Percentiles rank a stretch among this genome's conserved stretches.
Conservation (phyloP, 2,888 invertebrate species). For the Margaritifera margaritifera region DNA sequence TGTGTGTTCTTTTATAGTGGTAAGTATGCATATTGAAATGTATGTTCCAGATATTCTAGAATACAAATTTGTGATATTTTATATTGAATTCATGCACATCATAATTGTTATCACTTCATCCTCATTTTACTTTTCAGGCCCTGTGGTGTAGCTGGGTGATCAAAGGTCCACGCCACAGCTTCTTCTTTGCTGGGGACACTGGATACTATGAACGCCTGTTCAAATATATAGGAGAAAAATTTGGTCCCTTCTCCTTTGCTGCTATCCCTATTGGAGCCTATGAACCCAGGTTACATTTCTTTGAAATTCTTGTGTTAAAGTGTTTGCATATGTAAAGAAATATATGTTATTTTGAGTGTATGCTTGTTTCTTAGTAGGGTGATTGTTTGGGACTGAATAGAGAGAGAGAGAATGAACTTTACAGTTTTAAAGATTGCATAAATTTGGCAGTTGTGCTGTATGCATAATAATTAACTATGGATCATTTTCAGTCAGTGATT, state of each 20-base stretch:
- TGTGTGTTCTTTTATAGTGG: too few species aligned
- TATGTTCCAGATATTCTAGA: too few species aligned
- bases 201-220: constrained; percentile 74
- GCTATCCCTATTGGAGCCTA: constrained; percentile 77
- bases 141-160: constrained; percentile 76
- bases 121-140: constrained; percentile 56
- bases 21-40: too few species aligned
- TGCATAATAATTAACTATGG: too few species aligned
- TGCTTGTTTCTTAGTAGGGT: neutral
- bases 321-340: neutral
- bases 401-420: too few species aligned
- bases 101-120: too few species aligned
- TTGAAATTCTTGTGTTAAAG: too few species aligned
- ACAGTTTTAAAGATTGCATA: too few species aligned
- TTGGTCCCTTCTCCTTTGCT: constrained; percentile 75
- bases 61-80: too few species aligned
- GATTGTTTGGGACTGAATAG: neutral
- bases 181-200: constrained; percentile 76
- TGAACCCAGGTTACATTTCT: constrained; percentile 74
- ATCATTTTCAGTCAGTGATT: too few species aligned
- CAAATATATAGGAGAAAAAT: constrained; percentile 73
- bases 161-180: constrained; percentile 69
- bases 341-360: neutral
- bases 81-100: too few species aligned
- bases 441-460: too few species aligned